A percentile compares a stretch with the other conserved stretches of the same genome.
These are phyloP conservation scores for Vanessa tameamea DNA, from an alignment of 1,140 invertebrate genomes.

Conservation along the genomic window DNA sequence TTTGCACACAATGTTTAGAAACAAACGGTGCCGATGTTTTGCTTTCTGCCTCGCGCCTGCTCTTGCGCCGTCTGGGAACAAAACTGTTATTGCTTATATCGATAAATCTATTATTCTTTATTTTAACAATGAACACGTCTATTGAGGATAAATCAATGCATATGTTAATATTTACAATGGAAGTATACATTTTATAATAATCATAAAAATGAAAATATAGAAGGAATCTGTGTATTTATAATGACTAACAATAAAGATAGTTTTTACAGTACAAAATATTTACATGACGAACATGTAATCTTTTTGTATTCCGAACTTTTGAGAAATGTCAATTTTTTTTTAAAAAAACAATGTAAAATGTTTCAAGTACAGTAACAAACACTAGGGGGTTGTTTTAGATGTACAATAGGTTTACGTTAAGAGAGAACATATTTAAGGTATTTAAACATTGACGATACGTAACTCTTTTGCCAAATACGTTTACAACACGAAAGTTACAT, in stretches of 20 bases:
- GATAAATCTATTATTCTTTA: constrained; percentile 40
- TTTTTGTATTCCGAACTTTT: no score
- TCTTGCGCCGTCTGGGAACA: constrained; percentile 43
- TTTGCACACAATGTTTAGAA: constrained; percentile 77
- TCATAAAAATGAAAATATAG: neutral
- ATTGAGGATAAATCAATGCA: neutral
- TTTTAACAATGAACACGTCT: constrained; percentile 25
- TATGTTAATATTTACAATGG: neutral
- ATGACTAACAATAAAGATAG: neutral
- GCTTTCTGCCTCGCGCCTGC: constrained; percentile 50
- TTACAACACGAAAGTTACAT: no score
- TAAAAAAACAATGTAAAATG: no score
- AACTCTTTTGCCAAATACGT: no score
- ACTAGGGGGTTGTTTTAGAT: no score
- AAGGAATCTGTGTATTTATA: neutral
- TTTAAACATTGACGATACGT: no score
- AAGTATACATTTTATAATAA: no score
- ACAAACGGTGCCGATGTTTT: constrained; percentile 63
- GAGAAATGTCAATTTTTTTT: no score
- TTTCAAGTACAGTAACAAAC: no score
- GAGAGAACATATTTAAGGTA: no score
- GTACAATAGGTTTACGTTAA: no score
- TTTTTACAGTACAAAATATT: neutral
- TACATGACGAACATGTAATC: neutral
- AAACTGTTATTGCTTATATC: constrained; percentile 45